Evolutionary conservation across 2,797 vertebrate genomes (phyloP), one percentile per base, ranked within the genome.

Genomic region (Crocidura indochinensis): DNA sequence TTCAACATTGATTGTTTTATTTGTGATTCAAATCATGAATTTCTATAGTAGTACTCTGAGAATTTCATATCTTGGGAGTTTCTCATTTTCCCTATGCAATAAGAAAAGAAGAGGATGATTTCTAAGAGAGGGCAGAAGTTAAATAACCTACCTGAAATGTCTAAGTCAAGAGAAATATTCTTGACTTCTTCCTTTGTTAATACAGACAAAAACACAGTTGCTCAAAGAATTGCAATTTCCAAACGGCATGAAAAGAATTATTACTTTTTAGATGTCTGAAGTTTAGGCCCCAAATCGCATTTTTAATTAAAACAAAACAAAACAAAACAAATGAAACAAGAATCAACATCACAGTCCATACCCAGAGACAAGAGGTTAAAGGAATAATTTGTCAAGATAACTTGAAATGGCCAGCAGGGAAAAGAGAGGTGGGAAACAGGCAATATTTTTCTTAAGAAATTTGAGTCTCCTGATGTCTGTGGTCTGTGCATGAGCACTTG

Each of bases 1-100:
- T 73, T 14, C 10, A 74, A 31, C 24, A 64, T 31, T 47, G 24
- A 62, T 2, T 38, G 19, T 29, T 90, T 60, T 79, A 9, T 17
- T 65, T 85, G 65, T 24, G 24, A 91, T 84, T 11, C 31, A 53
- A 87, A 91, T 44, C 26, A 38, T 65, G 17, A 64, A 71, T 67
- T 85, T 90, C 76, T 93, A 47, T n/a, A 87, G 29, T 49, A 69
- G 77, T 69, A 67, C 83, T 71, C n/a, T 71, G 44, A 92, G 77
- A 92, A 87, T 77, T 44, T 78, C 0, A 78, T 78, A 81, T 38
- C 22, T 68, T 80, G 44, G 64, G 65, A 65, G n/a, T 71, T 84
- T 71, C 73, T 29, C 27, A 51, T 74, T 88, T 81, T 17, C n/a
- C 62, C 71, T 80, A 14, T 53, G 29, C 91, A 73, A 78, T 73